Percentiles rank a stretch among this genome's conserved stretches.
Evolutionary conservation across 2,797 vertebrate genomes (phyloP).

Genomic region (Molossus alvarezi): DNA sequence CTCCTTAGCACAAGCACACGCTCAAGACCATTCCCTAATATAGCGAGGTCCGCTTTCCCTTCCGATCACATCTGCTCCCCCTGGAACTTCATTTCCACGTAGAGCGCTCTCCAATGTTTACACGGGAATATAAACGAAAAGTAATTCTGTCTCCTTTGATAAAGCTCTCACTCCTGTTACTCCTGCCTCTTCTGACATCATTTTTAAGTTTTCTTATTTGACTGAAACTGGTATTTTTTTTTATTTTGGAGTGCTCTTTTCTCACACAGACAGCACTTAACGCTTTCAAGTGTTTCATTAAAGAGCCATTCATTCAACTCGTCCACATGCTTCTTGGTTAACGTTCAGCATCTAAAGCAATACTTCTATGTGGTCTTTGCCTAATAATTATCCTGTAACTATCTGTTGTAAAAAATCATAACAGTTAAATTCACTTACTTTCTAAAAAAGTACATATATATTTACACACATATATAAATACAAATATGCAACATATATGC

Average conservation of each 20-base stretch:
- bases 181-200: neutral
- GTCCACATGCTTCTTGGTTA: neutral
- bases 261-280: neutral
- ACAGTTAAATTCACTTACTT: constrained; percentile 32
- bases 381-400: neutral
- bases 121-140: constrained; percentile 66
- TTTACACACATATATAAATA: neutral
- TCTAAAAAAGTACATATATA: constrained; percentile 1
- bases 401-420: constrained; percentile 7
- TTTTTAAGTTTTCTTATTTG: constrained; percentile 47
- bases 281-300: neutral
- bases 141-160: constrained; percentile 47
- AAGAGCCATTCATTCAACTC: neutral
- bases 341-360: neutral
- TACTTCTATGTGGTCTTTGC: neutral
- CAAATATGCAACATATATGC: neutral
- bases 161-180: constrained; percentile 15
- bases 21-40: constrained; percentile 71
- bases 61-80: constrained; percentile 62
- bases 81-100: constrained; percentile 34
- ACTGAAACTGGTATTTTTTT: neutral
- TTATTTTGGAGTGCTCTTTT: neutral
- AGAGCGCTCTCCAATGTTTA: constrained; percentile 76
- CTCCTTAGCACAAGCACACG: constrained; percentile 61
- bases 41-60: constrained; percentile 48